Base-by-base conservation (phyloP, 2,113 vertebrate species). In the Pelodiscus sinensis region DNA sequence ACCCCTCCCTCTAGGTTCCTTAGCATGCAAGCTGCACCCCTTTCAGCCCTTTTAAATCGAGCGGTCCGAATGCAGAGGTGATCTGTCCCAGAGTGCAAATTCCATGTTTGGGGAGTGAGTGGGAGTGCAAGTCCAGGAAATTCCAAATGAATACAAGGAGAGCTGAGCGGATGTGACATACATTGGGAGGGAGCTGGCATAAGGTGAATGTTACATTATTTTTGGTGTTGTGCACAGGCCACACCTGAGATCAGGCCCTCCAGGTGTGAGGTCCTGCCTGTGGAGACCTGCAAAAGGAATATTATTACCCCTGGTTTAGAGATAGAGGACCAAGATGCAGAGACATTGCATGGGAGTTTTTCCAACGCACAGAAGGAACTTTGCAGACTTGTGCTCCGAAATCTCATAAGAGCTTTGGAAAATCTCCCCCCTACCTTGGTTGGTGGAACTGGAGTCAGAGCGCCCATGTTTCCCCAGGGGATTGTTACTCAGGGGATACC, bases 41-140 rank as follows among this genome's bases (percentile, higher is more conserved):
- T 4, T 4, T 51, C 79, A 87, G 16, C 1, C 0, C 82, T 89
- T 7, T 79, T 77, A 71, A 31, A 38, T 65, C 19, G 19, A 44
- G 9, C 50, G 88, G 27, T 11, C 14, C 2, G 2, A 5, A 9
- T 73, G 90, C 78, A 24, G 21, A n/a, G n/a, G 56, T 22, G 22
- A 60, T 3, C 75, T 88, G 9, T 58, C 35, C 31, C 38, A 54
- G 54, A 11, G 44, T 90, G 58, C 27, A 77, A 62, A 21, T 29
- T 31, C 3, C 0, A 0, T 65, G 2, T 91, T 2, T 88, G 62
- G 11, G 15, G 19, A 38, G 7, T 91, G 18, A 12, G 27, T n/a
- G 15, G 38, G 79, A 75, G 19, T 25, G 15, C 51, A 75, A 75
- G 14, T 27, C 24, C 38, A 85, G 65, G 82, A 93, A 58, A 15